Conservation (phyloP, 1,140 invertebrate species). For the Euschistus heros region DNA sequence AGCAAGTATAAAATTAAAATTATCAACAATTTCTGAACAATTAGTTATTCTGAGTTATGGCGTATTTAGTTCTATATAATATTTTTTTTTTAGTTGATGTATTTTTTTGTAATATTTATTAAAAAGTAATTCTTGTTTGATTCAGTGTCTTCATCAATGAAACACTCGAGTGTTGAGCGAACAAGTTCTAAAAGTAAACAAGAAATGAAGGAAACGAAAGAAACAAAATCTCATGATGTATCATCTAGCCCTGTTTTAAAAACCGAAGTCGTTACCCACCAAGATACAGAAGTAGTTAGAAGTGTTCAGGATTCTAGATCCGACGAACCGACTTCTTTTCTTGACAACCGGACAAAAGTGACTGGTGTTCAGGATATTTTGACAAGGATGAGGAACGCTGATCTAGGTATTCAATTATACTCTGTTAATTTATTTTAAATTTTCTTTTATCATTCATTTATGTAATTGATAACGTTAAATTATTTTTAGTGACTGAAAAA, state of each 20-base stretch:
- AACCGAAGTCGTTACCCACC: neutral
- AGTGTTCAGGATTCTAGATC: conserved; percentile 2
- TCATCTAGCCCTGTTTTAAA: neutral
- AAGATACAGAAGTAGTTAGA: conserved; percentile 3
- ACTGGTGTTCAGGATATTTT: conserved; percentile 60
- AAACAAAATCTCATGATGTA: conserved; percentile 9
- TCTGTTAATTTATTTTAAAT: neutral
- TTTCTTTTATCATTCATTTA: neutral
- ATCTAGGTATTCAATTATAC: conserved; percentile 41
- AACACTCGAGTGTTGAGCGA: conserved; percentile 24
- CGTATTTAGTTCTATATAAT: too few species aligned
- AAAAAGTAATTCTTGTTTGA: neutral
- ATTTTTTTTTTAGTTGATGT: too few species aligned
- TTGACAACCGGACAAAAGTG: conserved; percentile 55
- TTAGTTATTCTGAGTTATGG: too few species aligned
- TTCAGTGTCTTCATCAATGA: conserved; percentile 30
- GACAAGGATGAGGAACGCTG: conserved; percentile 58
- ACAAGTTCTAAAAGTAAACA: conserved; percentile 2
- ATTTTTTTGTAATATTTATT: conserved; percentile 5
- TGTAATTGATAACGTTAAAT: neutral
- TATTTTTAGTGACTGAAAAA: conserved; percentile 42
- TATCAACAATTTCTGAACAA: too few species aligned
- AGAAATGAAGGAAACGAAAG: conserved; percentile 6
- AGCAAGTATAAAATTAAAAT: too few species aligned
- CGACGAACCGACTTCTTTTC: conserved; percentile 37